Evolutionary conservation across 2,113 vertebrate genomes (phyloP), one percentile per base, ranked within the genome.

Genomic region (Serilophus lunatus): DNA sequence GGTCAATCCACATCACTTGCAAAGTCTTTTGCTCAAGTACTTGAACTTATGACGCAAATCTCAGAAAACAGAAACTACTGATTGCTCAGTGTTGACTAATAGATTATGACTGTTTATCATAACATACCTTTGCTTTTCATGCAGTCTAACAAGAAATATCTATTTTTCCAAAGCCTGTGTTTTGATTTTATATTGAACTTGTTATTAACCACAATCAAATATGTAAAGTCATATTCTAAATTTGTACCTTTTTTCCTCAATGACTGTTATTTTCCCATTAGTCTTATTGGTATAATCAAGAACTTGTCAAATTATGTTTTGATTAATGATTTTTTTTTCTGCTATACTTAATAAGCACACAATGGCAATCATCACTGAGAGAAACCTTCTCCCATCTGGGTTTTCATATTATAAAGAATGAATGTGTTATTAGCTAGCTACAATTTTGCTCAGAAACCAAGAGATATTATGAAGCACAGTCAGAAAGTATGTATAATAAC

Each of bases 151-250:
- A 86, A 57, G 92, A 88, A 84, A 87, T 76, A 90, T 78, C 50
- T 54, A 78, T 69, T 57, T 92, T 91, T 88, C 28, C 60, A 90
- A 81, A 96, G 63, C 71, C 79, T 86, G 8, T 85, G 92, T 95
- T 95, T 93, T 96, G 79, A 94, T 94, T 96, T 94, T 95, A 65
- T 79, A 93, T 93, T 65, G 82, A 96, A 80, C 51, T 78, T 76
- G 77, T 77, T 96, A 95, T 91, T 94, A 95, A 93, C 65, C 59
- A 93, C 50, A 95, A 95, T 93, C 91, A 93, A 93, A 96, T 94
- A 95, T 83, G 88, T 75, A 92, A 94, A 95, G 40, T 86, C 42
- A 42, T 74, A 76, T 88, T 85, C 81, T 83, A 93, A 96, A 91
- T 85, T 56, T 66, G 45, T 91, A 86, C 74, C 71, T 94, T 96